phyloP scores from a whole-genome alignment of 2,113 vertebrate genomes.

The Engystomops pustulosus region DNA sequence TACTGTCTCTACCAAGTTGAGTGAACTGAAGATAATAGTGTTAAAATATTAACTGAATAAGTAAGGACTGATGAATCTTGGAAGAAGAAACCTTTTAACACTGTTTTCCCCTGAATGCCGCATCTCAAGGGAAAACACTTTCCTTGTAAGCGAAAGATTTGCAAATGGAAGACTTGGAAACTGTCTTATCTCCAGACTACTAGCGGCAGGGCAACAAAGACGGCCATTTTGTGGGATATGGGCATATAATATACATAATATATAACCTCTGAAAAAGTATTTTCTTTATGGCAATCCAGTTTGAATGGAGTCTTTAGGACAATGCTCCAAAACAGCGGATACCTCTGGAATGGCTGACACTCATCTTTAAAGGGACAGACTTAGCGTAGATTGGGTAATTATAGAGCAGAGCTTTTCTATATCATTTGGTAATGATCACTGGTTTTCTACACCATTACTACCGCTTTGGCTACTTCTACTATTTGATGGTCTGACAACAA shows the following conservation, averaged over 20 bases:
- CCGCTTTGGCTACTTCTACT: no score
- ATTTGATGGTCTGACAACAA: no score
- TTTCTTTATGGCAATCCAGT: background rate
- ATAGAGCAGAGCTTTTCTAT: no score
- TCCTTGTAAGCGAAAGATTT: background rate
- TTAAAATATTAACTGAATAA: conserved; percentile 5
- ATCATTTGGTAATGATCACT: no score
- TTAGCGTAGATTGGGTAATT: no score
- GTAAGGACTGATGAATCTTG: background rate
- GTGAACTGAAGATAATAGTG: conserved; percentile 1
- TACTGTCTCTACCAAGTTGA: background rate
- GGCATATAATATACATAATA: background rate
- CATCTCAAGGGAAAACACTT: background rate
- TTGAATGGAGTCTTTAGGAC: background rate
- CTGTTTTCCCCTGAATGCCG: background rate
- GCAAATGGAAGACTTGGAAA: background rate
- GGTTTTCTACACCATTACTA: no score
- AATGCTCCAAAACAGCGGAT: background rate
- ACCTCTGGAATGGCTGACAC: no score
- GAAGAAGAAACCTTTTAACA: background rate
- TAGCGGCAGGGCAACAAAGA: no score
- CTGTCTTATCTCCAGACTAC: no score
- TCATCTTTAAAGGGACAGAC: no score
- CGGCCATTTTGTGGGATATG: no score
- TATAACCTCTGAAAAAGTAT: background rate